A percentile compares a stretch with the other conserved stretches of the same genome.
Evolutionary conservation across 2,888 invertebrate species (phyloP).

Genomic region (Pristionchus arcanus): DNA sequence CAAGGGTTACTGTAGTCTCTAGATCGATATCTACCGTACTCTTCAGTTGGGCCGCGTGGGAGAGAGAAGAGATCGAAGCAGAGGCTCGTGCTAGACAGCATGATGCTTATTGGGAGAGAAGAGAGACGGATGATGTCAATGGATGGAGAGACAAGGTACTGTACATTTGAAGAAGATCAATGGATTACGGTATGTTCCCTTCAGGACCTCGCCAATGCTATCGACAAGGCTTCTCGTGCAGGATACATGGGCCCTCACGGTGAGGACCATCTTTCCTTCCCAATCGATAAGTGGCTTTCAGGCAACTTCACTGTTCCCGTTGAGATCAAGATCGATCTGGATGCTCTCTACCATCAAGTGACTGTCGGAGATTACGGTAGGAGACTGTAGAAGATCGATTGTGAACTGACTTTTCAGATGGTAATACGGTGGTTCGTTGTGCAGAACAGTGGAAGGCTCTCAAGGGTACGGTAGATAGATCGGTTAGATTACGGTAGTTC

Average conservation of each 20-base stretch:
- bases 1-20: background rate
- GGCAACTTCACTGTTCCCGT: constrained; percentile 66
- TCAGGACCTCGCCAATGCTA: constrained; percentile 72
- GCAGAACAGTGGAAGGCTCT: constrained; percentile 65
- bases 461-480: constrained; percentile 54
- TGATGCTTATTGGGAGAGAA: constrained; percentile 70
- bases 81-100: constrained; percentile 66
- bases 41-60: constrained; percentile 66
- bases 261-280: background rate
- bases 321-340: constrained; percentile 64
- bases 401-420: constrained; percentile 61
- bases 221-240: constrained; percentile 70
- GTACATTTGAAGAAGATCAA: background rate
- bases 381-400: background rate
- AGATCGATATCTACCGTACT: background rate
- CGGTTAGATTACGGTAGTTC: background rate
- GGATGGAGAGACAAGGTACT: constrained; percentile 69
- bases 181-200: background rate
- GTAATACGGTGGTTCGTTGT: constrained; percentile 64
- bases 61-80: constrained; percentile 67
- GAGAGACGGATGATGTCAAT: constrained; percentile 67
- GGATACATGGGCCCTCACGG: constrained; percentile 75
- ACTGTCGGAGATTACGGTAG: constrained; percentile 70
- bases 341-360: constrained; percentile 69
- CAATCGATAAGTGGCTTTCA: background rate